These are phyloP conservation scores for Bombylius major DNA, from an alignment of 2,888 invertebrate genomes.

Conservation along the genomic window DNA sequence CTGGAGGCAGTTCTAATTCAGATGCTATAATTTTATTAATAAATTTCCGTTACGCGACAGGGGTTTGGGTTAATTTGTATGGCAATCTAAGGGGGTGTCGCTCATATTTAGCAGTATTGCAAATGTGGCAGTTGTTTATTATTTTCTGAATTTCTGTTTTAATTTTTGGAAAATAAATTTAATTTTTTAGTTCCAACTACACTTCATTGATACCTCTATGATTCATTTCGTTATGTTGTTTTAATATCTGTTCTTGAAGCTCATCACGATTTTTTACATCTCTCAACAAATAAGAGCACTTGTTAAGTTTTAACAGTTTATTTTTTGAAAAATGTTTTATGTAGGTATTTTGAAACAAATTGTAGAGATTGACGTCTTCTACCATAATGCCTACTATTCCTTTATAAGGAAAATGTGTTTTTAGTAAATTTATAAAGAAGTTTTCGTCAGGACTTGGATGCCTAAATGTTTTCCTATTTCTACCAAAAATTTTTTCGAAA, in stretches of 20 bases:
- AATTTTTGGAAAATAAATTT: constrained; percentile 4
- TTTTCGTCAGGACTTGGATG: too few species aligned
- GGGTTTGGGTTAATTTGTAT: constrained; percentile 5
- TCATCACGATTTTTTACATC: not conserved
- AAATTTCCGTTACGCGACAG: too few species aligned
- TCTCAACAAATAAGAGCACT: not conserved
- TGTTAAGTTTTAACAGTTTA: not conserved
- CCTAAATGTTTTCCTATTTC: too few species aligned
- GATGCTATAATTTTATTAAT: too few species aligned
- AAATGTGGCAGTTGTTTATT: constrained; percentile 8
- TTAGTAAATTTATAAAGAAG: too few species aligned
- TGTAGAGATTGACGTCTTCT: too few species aligned
- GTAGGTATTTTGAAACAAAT: not conserved
- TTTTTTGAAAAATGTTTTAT: not conserved
- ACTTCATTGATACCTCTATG: constrained; percentile 6
- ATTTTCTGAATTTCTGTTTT: constrained; percentile 3
- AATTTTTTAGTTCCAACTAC: constrained; percentile 1
- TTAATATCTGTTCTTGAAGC: not conserved
- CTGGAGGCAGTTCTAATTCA: too few species aligned
- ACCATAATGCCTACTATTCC: too few species aligned
- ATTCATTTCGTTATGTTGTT: constrained; percentile 3
- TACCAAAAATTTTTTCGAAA: too few species aligned
- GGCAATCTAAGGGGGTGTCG: not conserved
- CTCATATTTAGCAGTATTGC: constrained; percentile 7
- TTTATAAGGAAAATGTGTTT: too few species aligned